Conservation (phyloP, 1,140 invertebrate species). For the Wasmannia auropunctata region DNA sequence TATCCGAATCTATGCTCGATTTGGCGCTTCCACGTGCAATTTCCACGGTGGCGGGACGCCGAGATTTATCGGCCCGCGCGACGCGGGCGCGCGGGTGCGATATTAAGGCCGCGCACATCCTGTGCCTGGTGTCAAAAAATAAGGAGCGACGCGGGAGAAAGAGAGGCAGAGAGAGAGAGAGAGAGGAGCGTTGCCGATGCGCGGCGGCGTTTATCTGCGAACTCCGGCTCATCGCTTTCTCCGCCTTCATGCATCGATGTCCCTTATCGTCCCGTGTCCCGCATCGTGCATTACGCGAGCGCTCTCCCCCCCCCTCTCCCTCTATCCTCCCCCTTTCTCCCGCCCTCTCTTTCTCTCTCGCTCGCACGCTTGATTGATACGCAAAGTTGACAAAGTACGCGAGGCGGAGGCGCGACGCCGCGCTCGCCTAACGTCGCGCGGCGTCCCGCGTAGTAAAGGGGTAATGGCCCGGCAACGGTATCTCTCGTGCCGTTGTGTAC, state of each 20-base stretch:
- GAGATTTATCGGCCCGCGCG: constrained; percentile 39
- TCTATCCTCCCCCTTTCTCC: background rate
- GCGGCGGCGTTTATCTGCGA: constrained; percentile 65
- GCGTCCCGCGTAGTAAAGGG: constrained; percentile 71
- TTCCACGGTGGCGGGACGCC: constrained; percentile 5
- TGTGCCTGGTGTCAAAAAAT: constrained; percentile 41
- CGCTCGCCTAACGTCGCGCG: constrained; percentile 55
- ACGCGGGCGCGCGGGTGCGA: constrained; percentile 32
- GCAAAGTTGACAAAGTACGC: constrained; percentile 78
- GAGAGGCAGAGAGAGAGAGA: background rate
- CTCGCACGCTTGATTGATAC: constrained; percentile 66
- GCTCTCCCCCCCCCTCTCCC: background rate
- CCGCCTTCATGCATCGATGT: constrained; percentile 59
- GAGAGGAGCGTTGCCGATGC: constrained; percentile 6
- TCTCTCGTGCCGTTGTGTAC: constrained; percentile 74
- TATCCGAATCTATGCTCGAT: constrained; percentile 29
- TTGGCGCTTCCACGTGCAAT: constrained; percentile 51
- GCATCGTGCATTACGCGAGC: constrained; percentile 39
- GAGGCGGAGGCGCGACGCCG: constrained; percentile 60
- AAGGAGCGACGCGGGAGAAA: constrained; percentile 1
- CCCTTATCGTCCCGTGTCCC: constrained; percentile 50
- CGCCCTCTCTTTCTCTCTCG: constrained; percentile 35
- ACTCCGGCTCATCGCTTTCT: constrained; percentile 72
- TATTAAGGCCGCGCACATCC: constrained; percentile 55
- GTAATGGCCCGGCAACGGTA: constrained; percentile 80